These are phyloP conservation scores for Uropsilus gracilis DNA, from an alignment of 2,113 vertebrate genomes.

Conservation along the genomic window DNA sequence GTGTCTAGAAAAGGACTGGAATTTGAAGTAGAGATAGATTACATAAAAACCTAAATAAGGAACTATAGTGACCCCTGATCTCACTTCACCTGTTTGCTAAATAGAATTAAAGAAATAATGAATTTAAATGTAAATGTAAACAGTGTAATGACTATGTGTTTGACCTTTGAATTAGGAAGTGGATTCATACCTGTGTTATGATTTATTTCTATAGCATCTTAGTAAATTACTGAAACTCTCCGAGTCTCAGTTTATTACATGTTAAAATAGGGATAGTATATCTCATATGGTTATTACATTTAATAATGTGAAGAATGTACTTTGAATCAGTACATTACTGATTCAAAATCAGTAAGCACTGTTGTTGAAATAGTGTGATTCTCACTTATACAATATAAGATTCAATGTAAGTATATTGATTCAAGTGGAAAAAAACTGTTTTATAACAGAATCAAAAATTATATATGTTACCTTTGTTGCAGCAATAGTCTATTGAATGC, in stretches of 20 bases:
- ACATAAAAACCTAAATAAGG: background rate
- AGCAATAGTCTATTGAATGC: background rate
- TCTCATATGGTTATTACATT: background rate
- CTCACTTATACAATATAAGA: slow-evolving; percentile 27
- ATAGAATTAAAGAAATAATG: background rate
- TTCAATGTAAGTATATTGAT: background rate
- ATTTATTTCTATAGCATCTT: background rate
- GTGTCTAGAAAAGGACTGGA: background rate
- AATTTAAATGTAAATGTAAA: slow-evolving; percentile 13
- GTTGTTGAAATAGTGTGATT: background rate
- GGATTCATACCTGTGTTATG: background rate
- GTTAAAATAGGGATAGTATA: background rate
- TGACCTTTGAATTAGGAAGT: slow-evolving; percentile 30
- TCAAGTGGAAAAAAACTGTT: background rate
- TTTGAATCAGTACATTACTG: no score
- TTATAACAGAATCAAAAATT: background rate
- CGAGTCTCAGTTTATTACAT: slow-evolving; percentile 21
- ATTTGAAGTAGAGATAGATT: background rate
- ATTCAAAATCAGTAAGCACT: background rate
- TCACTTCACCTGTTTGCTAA: slow-evolving; percentile 24
- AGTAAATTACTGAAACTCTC: slow-evolving; percentile 14
- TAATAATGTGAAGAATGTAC: no score
- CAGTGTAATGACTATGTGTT: background rate
- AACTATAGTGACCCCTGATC: background rate
- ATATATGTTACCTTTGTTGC: background rate